phyloP scores from a whole-genome alignment of 1,140 invertebrate species.

The Bacillus rossius region DNA sequence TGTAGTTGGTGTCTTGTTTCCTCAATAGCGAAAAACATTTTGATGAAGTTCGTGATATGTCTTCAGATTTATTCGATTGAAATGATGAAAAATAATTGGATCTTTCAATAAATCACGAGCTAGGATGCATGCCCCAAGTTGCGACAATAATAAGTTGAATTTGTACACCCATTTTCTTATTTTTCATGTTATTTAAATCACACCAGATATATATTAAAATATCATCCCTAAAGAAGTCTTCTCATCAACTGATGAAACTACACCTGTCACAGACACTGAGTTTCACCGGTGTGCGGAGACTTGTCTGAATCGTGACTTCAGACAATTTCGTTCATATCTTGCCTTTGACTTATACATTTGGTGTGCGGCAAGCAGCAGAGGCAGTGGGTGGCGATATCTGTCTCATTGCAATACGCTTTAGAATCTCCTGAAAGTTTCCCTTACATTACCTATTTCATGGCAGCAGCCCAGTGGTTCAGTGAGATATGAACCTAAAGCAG shows the following conservation, averaged over 20 bases:
- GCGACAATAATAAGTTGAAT: neutral
- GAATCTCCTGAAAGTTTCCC: too few relatives aligned
- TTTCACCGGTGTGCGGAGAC: too few relatives aligned
- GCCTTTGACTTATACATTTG: too few relatives aligned
- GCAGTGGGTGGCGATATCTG: too few relatives aligned
- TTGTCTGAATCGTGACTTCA: too few relatives aligned
- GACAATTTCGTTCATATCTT: too few relatives aligned
- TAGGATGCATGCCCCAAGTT: neutral
- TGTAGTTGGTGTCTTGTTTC: slow-evolving; percentile 3
- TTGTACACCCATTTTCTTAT: neutral
- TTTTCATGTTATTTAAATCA: neutral
- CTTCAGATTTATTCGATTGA: neutral
- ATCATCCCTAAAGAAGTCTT: neutral
- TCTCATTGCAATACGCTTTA: too few relatives aligned
- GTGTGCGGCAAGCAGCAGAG: too few relatives aligned
- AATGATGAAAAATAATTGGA: neutral
- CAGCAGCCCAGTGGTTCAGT: too few relatives aligned
- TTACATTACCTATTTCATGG: too few relatives aligned
- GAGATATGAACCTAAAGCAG: too few relatives aligned
- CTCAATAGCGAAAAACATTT: neutral
- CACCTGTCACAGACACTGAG: too few relatives aligned
- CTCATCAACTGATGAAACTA: neutral
- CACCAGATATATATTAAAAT: neutral
- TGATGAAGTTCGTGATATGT: neutral
- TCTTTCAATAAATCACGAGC: neutral